phyloP scores from a whole-genome alignment of 2,797 vertebrate genomes.

The Saxicola maurus region DNA sequence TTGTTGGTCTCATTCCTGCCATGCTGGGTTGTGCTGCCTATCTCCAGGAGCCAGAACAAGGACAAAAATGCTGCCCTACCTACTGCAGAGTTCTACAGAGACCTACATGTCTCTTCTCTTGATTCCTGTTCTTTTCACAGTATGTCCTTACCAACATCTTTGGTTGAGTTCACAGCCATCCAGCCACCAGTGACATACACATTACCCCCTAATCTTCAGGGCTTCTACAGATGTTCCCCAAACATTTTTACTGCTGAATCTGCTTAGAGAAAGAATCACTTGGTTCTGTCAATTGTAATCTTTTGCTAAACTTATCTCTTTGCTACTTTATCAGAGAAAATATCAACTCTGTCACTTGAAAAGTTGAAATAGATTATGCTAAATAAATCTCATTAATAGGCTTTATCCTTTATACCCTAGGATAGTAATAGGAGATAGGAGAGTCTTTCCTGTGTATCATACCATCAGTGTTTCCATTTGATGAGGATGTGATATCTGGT shows the following conservation, averaged over 20 bases:
- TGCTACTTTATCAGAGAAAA: background rate
- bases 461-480: background rate
- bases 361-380: background rate
- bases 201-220: background rate
- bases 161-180: too few relatives aligned
- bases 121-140: background rate
- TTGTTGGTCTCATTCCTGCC: background rate
- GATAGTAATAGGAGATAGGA: background rate
- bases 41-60: background rate
- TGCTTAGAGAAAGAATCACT: background rate
- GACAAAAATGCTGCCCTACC: background rate
- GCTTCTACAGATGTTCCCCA: background rate
- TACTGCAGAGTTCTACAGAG: background rate
- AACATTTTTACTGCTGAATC: background rate
- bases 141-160: background rate
- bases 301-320: background rate
- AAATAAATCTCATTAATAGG: background rate
- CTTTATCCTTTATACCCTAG: background rate
- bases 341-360: background rate
- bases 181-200: too few relatives aligned
- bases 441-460: background rate
- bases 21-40: background rate
- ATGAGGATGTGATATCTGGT: background rate
- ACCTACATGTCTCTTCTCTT: background rate
- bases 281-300: background rate